Percentiles rank a stretch among this genome's conserved stretches.
phyloP scores from a whole-genome alignment of 2,888 invertebrate genomes.

The Ypsolopha sequella region DNA sequence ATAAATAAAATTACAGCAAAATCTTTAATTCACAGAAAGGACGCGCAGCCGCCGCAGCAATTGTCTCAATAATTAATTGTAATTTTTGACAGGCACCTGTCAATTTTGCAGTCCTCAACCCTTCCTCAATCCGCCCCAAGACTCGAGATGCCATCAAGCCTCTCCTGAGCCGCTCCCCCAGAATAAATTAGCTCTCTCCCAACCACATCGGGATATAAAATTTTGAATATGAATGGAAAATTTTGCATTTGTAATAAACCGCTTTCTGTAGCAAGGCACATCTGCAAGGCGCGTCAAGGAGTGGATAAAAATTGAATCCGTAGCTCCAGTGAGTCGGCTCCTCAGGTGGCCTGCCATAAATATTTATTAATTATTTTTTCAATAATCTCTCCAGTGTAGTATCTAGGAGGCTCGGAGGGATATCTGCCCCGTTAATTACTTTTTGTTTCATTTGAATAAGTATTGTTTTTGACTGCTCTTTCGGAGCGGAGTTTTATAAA shows the following conservation, averaged over 20 bases:
- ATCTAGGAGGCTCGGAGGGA: slow-evolving; percentile 58
- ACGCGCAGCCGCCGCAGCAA: slow-evolving; percentile 30
- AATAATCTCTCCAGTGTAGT: slow-evolving; percentile 54
- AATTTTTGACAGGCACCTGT: slow-evolving; percentile 71
- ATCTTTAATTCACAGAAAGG: neutral
- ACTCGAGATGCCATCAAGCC: slow-evolving; percentile 49
- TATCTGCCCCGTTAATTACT: slow-evolving; percentile 67
- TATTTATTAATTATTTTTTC: slow-evolving; percentile 72
- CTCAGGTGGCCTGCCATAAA: slow-evolving; percentile 68
- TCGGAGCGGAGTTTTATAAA: too few relatives aligned
- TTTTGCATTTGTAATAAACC: slow-evolving; percentile 89
- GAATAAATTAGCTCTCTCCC: slow-evolving; percentile 84
- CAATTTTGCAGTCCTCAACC: slow-evolving; percentile 65
- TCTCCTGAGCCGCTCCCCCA: slow-evolving; percentile 61
- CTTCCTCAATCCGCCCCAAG: slow-evolving; percentile 64
- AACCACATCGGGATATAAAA: slow-evolving; percentile 83
- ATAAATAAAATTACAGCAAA: neutral
- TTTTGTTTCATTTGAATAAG: slow-evolving; percentile 71
- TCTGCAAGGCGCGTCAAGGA: slow-evolving; percentile 48
- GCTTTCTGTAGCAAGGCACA: slow-evolving; percentile 61
- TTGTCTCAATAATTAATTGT: slow-evolving; percentile 67
- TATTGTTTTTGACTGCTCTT: slow-evolving; percentile 61
- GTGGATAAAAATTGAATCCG: slow-evolving; percentile 58
- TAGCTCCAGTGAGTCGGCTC: slow-evolving; percentile 26
- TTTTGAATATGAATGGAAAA: slow-evolving; percentile 92